A percentile compares a stretch with the other conserved stretches of the same genome.
Evolutionary conservation across 2,113 vertebrate species (phyloP).

Genomic region (Tiliqua scincoides): DNA sequence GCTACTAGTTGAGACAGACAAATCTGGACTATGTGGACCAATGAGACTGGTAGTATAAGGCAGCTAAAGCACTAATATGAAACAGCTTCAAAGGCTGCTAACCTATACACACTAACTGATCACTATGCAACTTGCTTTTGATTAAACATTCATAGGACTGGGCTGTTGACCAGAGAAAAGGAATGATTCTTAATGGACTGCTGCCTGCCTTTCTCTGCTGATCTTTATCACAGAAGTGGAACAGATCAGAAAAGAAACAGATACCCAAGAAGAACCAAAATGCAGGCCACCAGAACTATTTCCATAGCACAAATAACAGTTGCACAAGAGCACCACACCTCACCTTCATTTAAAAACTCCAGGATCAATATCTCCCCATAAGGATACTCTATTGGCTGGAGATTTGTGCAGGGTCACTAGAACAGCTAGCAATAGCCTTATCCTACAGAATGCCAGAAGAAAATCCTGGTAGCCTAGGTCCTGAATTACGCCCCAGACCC

Average conservation of each 20-base stretch:
- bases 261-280: background rate
- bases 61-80: background rate
- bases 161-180: background rate
- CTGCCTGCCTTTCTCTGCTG: background rate
- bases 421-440: background rate
- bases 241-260: background rate
- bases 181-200: background rate
- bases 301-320: background rate
- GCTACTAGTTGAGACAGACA: background rate
- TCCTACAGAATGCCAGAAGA: background rate
- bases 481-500: background rate
- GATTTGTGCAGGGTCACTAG: background rate
- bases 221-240: background rate
- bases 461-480: background rate
- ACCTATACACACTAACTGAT: too few relatives aligned
- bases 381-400: background rate
- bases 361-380: background rate
- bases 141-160: too few relatives aligned
- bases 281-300: background rate
- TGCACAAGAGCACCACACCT: background rate
- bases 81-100: too few relatives aligned
- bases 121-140: too few relatives aligned
- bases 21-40: background rate
- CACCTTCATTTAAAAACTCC: background rate
- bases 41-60: background rate